These are phyloP conservation scores for Phalacrocorax aristotelis DNA, from an alignment of 2,113 vertebrate genomes.

Conservation along the genomic window DNA sequence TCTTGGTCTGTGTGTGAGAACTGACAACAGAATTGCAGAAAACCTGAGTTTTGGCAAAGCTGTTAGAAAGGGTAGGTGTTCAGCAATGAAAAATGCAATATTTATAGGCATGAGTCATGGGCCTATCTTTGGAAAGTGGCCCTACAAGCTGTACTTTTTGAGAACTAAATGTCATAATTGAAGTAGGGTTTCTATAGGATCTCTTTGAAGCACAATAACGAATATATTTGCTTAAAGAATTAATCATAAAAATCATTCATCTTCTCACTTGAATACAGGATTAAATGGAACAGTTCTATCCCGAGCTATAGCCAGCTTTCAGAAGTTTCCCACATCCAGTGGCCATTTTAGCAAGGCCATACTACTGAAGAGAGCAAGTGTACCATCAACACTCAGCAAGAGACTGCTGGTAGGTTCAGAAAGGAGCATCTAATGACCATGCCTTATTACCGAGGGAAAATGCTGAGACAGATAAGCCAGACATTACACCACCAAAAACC, in stretches of 20 bases:
- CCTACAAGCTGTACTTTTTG: not conserved
- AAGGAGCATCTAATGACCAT: not conserved
- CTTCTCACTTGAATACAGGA: not conserved
- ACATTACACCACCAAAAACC: not conserved
- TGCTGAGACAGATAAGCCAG: accelerated
- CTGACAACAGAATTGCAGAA: not conserved
- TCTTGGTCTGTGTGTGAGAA: not conserved
- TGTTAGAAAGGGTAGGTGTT: not conserved
- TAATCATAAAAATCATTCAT: not conserved
- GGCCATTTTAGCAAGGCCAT: not conserved
- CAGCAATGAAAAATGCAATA: not conserved
- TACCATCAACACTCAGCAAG: not conserved
- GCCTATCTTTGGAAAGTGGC: not conserved
- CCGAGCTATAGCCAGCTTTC: not conserved
- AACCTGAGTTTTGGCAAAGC: not conserved
- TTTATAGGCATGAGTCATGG: not conserved
- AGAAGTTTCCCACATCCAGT: not conserved
- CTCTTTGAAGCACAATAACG: not conserved
- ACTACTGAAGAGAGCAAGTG: not conserved
- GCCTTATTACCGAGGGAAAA: not conserved
- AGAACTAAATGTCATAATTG: not conserved
- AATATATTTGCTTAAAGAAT: not conserved
- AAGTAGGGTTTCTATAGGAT: not conserved
- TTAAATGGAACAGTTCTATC: not conserved
- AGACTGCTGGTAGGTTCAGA: not conserved